phyloP scores from a whole-genome alignment of 2,113 vertebrate species.

The Cyprinodon brontotheroides region DNA sequence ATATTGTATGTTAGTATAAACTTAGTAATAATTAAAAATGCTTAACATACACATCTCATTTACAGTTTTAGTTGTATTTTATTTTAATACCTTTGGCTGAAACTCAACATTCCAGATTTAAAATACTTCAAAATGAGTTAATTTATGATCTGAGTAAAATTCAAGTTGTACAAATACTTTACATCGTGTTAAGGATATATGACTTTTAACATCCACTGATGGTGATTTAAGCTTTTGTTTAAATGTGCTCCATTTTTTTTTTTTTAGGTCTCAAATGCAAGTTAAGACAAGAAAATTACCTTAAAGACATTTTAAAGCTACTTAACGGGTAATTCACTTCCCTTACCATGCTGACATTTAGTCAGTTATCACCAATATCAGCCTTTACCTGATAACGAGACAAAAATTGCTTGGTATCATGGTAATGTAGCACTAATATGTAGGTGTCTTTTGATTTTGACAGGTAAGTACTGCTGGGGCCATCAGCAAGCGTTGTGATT shows the following conservation, averaged over 20 bases:
- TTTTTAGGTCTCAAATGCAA: not conserved
- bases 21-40: too few relatives aligned
- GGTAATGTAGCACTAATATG: conserved; percentile 26
- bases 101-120: not conserved
- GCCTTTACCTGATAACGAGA: not conserved
- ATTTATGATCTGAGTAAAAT: not conserved
- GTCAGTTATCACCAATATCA: not conserved
- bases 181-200: too few relatives aligned
- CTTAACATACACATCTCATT: too few relatives aligned
- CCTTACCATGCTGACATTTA: not conserved
- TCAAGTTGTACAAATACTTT: not conserved
- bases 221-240: too few relatives aligned
- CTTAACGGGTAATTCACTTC: not conserved
- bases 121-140: not conserved
- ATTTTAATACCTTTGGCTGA: not conserved
- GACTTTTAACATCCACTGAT: not conserved
- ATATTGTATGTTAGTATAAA: too few relatives aligned
- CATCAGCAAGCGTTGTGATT: conserved; percentile 14
- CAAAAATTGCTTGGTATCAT: not conserved
- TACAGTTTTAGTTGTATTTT: not conserved
- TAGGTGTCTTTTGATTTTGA: conserved; percentile 29
- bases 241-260: too few relatives aligned
- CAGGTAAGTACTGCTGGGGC: conserved; percentile 20
- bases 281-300: not conserved
- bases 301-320: not conserved